A percentile compares a stretch with the other conserved stretches of the same genome.
These are phyloP conservation scores for Metaphire vulgaris DNA, from an alignment of 1,140 invertebrate species.

Conservation along the genomic window DNA sequence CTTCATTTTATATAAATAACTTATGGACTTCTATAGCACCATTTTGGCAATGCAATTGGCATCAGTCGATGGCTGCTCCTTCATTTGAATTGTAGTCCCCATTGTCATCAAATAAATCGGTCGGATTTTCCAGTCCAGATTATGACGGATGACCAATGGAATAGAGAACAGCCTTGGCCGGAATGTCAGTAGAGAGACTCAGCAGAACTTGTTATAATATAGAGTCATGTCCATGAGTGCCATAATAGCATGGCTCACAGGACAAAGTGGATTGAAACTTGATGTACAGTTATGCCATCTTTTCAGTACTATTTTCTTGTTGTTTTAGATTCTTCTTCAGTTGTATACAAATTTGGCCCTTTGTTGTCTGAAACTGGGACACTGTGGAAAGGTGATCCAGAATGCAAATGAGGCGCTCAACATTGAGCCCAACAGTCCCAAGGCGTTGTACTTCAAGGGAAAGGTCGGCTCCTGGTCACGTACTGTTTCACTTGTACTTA, in stretches of 20 bases:
- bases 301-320: background rate
- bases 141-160: background rate
- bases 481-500: too few relatives aligned
- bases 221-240: background rate
- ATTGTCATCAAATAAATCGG: too few relatives aligned
- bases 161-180: too few relatives aligned
- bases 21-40: too few relatives aligned
- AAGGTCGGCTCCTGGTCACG: background rate
- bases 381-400: background rate
- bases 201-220: background rate
- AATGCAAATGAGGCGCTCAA: background rate
- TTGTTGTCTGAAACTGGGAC: background rate
- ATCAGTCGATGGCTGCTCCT: too few relatives aligned
- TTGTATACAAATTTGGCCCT: background rate
- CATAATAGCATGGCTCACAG: too few relatives aligned
- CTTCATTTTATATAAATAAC: too few relatives aligned
- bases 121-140: too few relatives aligned
- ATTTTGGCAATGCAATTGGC: too few relatives aligned
- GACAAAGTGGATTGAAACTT: too few relatives aligned
- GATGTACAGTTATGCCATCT: too few relatives aligned
- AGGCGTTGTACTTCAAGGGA: background rate
- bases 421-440: background rate
- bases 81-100: too few relatives aligned
- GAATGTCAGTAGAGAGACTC: background rate
- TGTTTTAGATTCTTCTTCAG: background rate